Evolutionary conservation across 2,113 vertebrate species (phyloP).

Genomic region (Prunella fulvescens): DNA sequence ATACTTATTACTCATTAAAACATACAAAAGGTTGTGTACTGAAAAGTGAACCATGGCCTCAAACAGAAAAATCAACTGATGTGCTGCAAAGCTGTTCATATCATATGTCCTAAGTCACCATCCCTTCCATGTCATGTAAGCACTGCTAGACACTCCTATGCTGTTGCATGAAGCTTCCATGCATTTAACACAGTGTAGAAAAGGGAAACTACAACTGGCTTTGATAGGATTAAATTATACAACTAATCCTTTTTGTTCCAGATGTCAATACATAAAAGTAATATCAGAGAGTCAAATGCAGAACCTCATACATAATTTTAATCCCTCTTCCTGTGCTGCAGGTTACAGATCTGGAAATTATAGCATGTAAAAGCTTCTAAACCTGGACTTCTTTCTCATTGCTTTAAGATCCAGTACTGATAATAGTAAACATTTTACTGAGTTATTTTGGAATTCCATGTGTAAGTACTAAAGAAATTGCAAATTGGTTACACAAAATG

Average conservation of each 20-base stretch:
- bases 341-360: neutral
- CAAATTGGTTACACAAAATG: neutral
- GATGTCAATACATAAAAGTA: conserved; percentile 16
- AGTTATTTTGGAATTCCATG: neutral
- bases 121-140: neutral
- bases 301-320: neutral
- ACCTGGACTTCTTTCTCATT: neutral
- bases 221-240: conserved; percentile 45
- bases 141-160: neutral
- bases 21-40: neutral
- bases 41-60: neutral
- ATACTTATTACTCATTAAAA: neutral
- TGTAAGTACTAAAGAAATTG: neutral
- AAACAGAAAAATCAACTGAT: neutral
- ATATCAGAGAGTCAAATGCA: conserved; percentile 1
- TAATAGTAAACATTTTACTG: neutral
- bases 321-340: neutral
- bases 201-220: neutral
- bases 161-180: neutral
- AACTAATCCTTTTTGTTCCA: conserved; percentile 30
- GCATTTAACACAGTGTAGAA: neutral
- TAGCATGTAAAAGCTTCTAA: neutral
- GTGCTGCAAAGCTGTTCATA: neutral
- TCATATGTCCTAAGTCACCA: neutral
- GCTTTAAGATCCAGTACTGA: neutral